Base-by-base conservation (phyloP, 2,113 vertebrate genomes). In the Elephantulus edwardii region DNA sequence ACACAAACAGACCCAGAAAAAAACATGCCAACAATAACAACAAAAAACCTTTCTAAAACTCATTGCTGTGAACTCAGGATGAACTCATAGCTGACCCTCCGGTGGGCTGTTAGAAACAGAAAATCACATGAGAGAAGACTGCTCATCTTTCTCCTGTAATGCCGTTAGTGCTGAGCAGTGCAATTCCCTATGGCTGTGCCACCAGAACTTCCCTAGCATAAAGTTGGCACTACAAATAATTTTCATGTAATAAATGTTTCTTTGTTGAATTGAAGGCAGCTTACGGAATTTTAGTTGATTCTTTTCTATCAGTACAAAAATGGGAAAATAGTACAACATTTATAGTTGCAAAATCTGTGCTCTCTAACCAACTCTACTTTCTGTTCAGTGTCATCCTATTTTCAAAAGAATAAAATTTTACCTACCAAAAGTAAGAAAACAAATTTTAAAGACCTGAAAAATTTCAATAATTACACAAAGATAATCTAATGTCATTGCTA, bases 281-380 rank as follows among this genome's bases (percentile, higher is more conserved):
- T 85, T 74, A n/a, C 38, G 30, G n/a, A 58, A 82, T 92, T 78
- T 74, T 77, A 79, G 44, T 91, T 78, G 88, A 64, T 71, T 22
- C 2, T 48, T 28, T 85, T 6, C 40, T 74, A 77, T 48, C 24
- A n/a, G 9, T 66, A 8, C 10, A 54, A 33, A 70, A 8, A 16
- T 70, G n/a, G 35, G 6, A 77, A 86, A 86, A 56, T 60, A 77
- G 52, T 13, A 71, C 26, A 80, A 58, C 75, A 86, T 74, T 48
- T 86, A 20, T 6, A 78, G 54, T 74, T 58, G n/a, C 24, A 16
- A 17, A 20, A 76, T 64, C 8, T 56, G 40, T 48, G 26, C 64
- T 58, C 8, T 44, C 19, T 14, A 28, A 35, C 4, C 9, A 62
- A 60, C 5, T 6, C 4, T 3, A 28, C 7, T 44, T 72, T 86